Percentiles rank a stretch among this genome's conserved stretches.
These are phyloP conservation scores for Pseudonaja textilis DNA, from an alignment of 2,113 vertebrate genomes.

Conservation along the genomic window DNA sequence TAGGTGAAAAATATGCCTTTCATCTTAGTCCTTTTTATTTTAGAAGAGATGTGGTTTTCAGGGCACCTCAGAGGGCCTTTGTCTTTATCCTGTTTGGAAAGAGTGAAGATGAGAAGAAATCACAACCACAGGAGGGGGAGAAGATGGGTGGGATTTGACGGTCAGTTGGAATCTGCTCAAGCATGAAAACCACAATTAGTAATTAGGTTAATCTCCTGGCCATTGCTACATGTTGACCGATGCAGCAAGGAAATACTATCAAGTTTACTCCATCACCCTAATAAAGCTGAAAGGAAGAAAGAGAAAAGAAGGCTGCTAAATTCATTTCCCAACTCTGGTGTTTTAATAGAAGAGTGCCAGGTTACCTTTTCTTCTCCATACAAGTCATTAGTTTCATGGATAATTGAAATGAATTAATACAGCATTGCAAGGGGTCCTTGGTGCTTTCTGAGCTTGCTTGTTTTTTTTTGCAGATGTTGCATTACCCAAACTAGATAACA, in stretches of 20 bases:
- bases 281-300: background rate
- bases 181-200: background rate
- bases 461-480: too few species aligned
- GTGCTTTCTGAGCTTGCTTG: too few species aligned
- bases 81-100: background rate
- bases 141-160: background rate
- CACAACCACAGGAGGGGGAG: background rate
- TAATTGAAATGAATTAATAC: too few species aligned
- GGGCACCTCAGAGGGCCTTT: background rate
- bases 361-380: background rate
- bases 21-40: rapidly evolving
- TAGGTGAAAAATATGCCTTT: conserved; percentile 54
- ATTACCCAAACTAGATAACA: too few species aligned
- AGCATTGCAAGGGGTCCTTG: too few species aligned
- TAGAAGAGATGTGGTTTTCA: background rate
- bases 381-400: too few species aligned
- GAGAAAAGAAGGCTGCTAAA: background rate
- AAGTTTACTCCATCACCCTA: background rate
- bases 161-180: background rate
- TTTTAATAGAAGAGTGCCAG: background rate
- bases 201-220: background rate
- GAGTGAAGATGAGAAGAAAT: background rate
- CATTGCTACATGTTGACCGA: background rate
- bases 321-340: background rate
- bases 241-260: background rate